phyloP scores from a whole-genome alignment of 2,888 invertebrate species.

The Unio pictorum region DNA sequence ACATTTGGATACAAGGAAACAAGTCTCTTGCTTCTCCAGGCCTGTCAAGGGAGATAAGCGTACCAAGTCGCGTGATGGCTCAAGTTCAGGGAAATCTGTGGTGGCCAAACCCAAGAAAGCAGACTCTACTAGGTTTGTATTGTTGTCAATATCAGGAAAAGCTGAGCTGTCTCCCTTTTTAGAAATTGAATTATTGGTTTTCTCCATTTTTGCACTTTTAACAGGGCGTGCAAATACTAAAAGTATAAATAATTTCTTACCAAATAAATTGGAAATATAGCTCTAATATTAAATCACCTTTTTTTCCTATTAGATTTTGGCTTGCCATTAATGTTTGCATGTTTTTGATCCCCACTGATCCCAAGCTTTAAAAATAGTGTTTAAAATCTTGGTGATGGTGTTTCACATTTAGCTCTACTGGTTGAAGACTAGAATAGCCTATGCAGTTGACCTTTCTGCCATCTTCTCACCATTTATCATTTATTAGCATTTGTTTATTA shows the following conservation, averaged over 20 bases:
- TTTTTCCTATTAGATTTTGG: no score
- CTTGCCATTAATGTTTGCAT: no score
- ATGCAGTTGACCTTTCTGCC: no score
- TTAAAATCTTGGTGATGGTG: no score
- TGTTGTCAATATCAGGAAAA: conserved; percentile 1
- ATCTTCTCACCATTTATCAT: no score
- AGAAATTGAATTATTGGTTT: background rate
- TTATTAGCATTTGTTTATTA: no score
- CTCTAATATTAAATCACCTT: no score
- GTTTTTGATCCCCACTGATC: no score
- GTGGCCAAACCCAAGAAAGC: conserved; percentile 62
- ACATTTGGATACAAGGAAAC: no score
- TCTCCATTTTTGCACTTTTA: background rate
- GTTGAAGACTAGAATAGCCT: no score
- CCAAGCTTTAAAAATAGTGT: no score
- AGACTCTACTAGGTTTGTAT: conserved; percentile 66
- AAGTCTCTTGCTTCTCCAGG: conserved; percentile 34
- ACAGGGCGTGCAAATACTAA: background rate
- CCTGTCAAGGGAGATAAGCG: conserved; percentile 64
- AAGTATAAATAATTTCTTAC: background rate
- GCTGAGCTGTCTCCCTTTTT: background rate
- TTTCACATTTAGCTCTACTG: no score
- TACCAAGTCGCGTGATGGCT: conserved; percentile 66
- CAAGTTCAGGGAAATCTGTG: conserved; percentile 66
- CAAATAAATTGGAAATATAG: background rate